These are phyloP conservation scores for Sphinx pinastri DNA, from an alignment of 2,888 invertebrate species.

Conservation along the genomic window DNA sequence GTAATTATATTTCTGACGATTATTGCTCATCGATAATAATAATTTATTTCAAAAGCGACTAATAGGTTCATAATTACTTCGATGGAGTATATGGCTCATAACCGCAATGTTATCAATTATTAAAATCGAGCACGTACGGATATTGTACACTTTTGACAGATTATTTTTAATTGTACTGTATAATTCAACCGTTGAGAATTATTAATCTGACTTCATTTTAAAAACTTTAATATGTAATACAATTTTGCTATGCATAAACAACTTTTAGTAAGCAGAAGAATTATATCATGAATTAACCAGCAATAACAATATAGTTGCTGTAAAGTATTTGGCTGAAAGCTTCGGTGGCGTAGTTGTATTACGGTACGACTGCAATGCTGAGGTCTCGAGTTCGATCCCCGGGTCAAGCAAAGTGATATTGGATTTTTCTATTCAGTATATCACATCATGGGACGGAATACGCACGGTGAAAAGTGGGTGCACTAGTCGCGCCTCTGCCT, in stretches of 20 bases:
- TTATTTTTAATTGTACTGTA: neutral
- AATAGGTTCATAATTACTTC: slow-evolving; percentile 6
- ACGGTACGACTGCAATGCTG: too few relatives aligned
- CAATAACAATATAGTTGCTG: neutral
- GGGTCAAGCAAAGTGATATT: too few relatives aligned
- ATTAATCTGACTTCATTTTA: too few relatives aligned
- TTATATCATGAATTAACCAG: neutral
- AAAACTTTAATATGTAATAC: too few relatives aligned
- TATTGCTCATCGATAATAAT: neutral
- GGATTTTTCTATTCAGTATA: too few relatives aligned
- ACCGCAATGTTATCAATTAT: slow-evolving; percentile 9
- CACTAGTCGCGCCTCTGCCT: too few relatives aligned
- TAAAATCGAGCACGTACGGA: slow-evolving; percentile 6
- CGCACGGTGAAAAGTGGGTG: too few relatives aligned
- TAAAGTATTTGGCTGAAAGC: slow-evolving; percentile 2
- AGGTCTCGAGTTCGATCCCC: too few relatives aligned
- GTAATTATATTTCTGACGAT: neutral
- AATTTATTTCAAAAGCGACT: slow-evolving; percentile 5
- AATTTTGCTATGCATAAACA: too few relatives aligned
- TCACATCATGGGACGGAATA: too few relatives aligned
- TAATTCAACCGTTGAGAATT: neutral
- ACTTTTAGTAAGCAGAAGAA: too few relatives aligned
- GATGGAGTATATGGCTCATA: neutral
- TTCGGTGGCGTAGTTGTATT: too few relatives aligned
- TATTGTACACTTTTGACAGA: neutral